Conservation (phyloP, 2,888 invertebrate genomes). For the Tuta absoluta region DNA sequence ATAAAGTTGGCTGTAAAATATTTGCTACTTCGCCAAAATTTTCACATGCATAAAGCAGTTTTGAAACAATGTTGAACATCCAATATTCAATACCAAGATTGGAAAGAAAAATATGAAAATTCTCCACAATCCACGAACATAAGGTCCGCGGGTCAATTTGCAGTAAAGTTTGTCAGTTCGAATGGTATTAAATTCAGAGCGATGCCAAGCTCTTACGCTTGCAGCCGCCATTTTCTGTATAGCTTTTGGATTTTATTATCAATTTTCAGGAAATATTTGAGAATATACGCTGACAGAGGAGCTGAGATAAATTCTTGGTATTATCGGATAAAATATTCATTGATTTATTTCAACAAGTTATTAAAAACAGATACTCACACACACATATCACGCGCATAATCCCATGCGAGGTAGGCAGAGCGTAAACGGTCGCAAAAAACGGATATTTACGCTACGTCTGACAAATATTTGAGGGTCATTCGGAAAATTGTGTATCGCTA, state of each 20-base stretch:
- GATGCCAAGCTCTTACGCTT: not conserved
- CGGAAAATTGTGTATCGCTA: too few species aligned
- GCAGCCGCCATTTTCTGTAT: slow-evolving; percentile 5
- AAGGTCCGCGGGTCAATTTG: slow-evolving; percentile 10
- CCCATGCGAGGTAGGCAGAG: too few species aligned
- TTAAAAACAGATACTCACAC: too few species aligned
- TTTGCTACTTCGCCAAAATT: too few species aligned
- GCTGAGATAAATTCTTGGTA: too few species aligned
- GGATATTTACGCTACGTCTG: too few species aligned
- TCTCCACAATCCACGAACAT: slow-evolving; percentile 4
- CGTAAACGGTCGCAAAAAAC: too few species aligned
- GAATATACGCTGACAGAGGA: not conserved
- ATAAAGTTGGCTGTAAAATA: too few species aligned
- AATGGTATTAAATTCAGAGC: slow-evolving; percentile 1
- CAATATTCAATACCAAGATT: slow-evolving; percentile 16
- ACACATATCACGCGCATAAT: too few species aligned
- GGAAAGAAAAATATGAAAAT: slow-evolving; percentile 21
- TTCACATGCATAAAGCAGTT: not conserved
- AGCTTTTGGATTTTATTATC: slow-evolving; percentile 2
- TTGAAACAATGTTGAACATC: slow-evolving; percentile 5
- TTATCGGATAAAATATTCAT: too few species aligned
- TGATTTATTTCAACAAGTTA: too few species aligned
- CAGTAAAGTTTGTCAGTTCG: slow-evolving; percentile 16
- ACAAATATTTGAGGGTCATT: too few species aligned
- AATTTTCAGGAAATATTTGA: not conserved